Conservation (phyloP, 2,113 vertebrate genomes). For the Oreochromis tanganicae region DNA sequence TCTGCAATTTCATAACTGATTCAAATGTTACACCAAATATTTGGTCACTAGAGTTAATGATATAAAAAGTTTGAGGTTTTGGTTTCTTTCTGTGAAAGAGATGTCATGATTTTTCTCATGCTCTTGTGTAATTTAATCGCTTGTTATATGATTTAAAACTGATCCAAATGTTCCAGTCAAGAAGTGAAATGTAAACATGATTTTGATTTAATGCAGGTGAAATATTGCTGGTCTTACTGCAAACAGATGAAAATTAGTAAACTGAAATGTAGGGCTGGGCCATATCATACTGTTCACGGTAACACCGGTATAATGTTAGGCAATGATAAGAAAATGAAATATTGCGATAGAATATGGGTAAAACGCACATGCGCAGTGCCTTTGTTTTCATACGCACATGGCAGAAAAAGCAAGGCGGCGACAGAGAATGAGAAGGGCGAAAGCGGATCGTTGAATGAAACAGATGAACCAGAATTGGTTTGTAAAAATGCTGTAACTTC, state of each 20-base stretch:
- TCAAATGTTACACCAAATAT: not conserved
- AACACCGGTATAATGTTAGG: not conserved
- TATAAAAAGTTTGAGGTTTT: not conserved
- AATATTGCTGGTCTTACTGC: not conserved
- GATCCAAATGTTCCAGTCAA: not conserved
- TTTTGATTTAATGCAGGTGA: not conserved
- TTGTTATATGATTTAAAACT: not conserved
- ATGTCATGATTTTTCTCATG: not conserved
- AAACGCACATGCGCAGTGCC: fast-evolving
- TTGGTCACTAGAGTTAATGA: not conserved
- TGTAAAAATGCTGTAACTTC: not conserved
- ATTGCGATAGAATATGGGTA: not conserved
- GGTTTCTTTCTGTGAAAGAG: not conserved
- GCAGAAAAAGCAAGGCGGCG: fast-evolving
- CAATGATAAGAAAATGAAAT: not conserved
- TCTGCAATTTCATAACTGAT: not conserved
- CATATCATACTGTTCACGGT: fast-evolving
- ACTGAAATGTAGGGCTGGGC: not conserved
- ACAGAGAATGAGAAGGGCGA: fast-evolving
- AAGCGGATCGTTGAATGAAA: fast-evolving
- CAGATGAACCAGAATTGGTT: not conserved
- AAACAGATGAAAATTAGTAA: not conserved
- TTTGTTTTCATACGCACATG: not conserved
- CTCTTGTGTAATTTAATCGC: not conserved
- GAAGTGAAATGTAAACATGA: not conserved